phyloP scores from a whole-genome alignment of 92 coral and sea anemone species.

The Epizoanthus ramosus region DNA sequence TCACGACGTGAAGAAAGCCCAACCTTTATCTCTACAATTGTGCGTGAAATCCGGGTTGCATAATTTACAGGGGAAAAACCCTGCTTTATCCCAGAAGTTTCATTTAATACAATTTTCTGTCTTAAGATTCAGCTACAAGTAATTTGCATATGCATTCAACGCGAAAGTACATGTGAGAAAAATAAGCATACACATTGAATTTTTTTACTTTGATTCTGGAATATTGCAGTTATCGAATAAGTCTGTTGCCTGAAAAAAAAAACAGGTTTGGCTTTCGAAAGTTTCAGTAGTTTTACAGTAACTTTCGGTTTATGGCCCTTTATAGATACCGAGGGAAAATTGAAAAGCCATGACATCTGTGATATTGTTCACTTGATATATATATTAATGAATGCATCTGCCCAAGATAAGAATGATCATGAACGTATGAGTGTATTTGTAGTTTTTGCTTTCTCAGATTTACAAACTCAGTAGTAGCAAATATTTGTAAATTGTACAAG shows the following conservation, averaged over 20 bases:
- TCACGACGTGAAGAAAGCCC: too few relatives aligned
- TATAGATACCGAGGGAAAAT: conserved; percentile 8
- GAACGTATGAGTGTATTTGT: too few relatives aligned
- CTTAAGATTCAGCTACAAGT: neutral
- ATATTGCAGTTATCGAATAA: too few relatives aligned
- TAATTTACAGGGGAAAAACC: conserved; percentile 30
- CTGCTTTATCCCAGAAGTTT: neutral
- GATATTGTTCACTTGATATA: neutral
- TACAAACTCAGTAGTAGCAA: too few relatives aligned
- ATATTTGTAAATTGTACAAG: too few relatives aligned
- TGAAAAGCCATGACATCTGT: conserved; percentile 8
- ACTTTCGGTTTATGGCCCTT: neutral
- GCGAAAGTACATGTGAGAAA: conserved; percentile 16
- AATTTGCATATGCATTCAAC: conserved; percentile 6
- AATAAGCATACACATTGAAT: neutral
- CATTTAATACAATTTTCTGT: neutral
- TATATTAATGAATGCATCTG: too few relatives aligned
- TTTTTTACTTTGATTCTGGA: too few relatives aligned
- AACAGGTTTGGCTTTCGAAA: too few relatives aligned
- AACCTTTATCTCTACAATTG: neutral
- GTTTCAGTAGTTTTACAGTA: too few relatives aligned
- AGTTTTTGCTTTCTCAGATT: too few relatives aligned
- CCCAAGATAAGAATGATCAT: too few relatives aligned
- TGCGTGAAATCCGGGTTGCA: neutral
- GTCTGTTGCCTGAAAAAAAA: too few relatives aligned